Evolutionary conservation across 2,113 vertebrate genomes (phyloP).

Genomic region (Gallinago paraguaiae): DNA sequence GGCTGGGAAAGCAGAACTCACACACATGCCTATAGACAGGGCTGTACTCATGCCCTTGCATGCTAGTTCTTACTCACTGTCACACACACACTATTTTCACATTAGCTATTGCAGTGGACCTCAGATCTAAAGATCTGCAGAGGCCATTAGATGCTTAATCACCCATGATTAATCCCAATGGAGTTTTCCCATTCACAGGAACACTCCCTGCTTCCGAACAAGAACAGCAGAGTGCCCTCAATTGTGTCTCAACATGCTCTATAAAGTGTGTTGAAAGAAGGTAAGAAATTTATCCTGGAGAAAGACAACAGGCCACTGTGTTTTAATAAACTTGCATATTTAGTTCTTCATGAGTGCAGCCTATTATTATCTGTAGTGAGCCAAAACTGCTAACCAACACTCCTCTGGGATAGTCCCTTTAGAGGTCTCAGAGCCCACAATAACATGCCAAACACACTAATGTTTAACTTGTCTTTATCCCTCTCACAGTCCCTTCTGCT

Average conservation of each 20-base stretch:
- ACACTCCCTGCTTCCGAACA: conserved; percentile 25
- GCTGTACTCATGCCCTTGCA: neutral
- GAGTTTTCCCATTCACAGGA: conserved; percentile 37
- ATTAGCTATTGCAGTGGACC: neutral
- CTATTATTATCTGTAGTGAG: neutral
- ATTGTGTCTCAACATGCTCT: conserved; percentile 21
- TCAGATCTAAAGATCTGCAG: neutral
- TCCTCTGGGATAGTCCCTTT: neutral
- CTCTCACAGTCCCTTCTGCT: neutral
- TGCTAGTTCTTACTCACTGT: neutral
- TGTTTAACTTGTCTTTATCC: neutral
- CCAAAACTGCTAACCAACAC: neutral
- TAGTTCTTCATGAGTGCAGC: neutral
- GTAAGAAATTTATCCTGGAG: conserved; percentile 4
- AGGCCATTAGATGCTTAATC: conserved; percentile 34
- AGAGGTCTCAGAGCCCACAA: neutral
- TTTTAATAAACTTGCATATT: conserved; percentile 36
- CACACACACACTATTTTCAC: neutral
- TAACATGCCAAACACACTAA: neutral
- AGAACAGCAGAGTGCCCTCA: neutral
- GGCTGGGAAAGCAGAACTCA: neutral
- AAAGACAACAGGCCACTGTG: neutral
- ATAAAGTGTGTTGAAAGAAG: conserved; percentile 34
- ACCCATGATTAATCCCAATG: conserved; percentile 35
- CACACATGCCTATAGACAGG: neutral